Conservation (phyloP, 2,888 invertebrate species). For the Cotesia congregata region DNA sequence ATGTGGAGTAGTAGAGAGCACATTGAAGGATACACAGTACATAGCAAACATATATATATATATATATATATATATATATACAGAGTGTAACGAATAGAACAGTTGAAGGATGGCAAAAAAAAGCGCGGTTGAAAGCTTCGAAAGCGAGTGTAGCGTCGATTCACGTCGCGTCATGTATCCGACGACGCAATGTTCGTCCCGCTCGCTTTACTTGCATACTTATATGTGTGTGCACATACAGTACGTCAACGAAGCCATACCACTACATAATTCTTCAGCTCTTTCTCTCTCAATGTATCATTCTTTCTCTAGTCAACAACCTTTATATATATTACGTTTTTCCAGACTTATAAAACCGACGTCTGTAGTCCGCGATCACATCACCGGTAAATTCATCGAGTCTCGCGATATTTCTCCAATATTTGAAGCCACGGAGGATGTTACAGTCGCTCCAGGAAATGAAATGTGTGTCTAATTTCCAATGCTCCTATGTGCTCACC, state of each 20-base stretch:
- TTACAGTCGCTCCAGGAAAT: slow-evolving; percentile 67
- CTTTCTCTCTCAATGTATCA: slow-evolving; percentile 23
- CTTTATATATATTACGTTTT: slow-evolving; percentile 24
- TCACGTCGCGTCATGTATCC: slow-evolving; percentile 43
- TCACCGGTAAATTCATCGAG: slow-evolving; percentile 60
- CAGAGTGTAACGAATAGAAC: slow-evolving; percentile 5
- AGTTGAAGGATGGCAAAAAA: slow-evolving; percentile 40
- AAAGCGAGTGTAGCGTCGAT: slow-evolving; percentile 41
- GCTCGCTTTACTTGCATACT: not conserved
- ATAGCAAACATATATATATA: no score
- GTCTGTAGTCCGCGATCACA: slow-evolving; percentile 44
- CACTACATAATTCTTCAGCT: slow-evolving; percentile 26
- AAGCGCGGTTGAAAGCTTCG: slow-evolving; percentile 34
- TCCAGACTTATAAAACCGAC: slow-evolving; percentile 54
- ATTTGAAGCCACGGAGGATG: slow-evolving; percentile 66
- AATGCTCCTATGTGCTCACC: slow-evolving; percentile 50
- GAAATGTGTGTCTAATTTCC: slow-evolving; percentile 69
- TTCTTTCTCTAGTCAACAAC: slow-evolving; percentile 13
- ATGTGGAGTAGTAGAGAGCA: slow-evolving; percentile 20
- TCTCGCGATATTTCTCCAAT: slow-evolving; percentile 64
- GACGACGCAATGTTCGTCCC: slow-evolving; percentile 31
- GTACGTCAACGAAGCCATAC: slow-evolving; percentile 12
- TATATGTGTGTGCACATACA: not conserved
- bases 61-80: not conserved
- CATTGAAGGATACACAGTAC: slow-evolving; percentile 8